Percentiles rank a stretch among this genome's conserved stretches.
Evolutionary conservation across 2,888 invertebrate genomes (phyloP).

Genomic region (Tachystola acroxantha): DNA sequence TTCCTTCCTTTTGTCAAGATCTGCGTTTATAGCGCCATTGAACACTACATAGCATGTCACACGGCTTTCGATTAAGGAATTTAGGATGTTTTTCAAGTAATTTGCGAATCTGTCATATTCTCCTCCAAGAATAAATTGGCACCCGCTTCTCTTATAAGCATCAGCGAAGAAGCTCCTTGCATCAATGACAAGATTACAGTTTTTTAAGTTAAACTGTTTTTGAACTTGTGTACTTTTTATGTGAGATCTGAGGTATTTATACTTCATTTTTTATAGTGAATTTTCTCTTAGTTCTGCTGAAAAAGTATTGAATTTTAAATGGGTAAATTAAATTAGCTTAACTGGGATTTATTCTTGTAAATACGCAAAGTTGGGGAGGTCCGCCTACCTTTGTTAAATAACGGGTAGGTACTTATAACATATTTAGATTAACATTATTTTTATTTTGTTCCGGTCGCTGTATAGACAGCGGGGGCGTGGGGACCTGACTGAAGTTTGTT

Average conservation of each 20-base stretch:
- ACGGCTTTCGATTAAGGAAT: slow-evolving; percentile 11
- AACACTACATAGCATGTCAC: slow-evolving; percentile 18
- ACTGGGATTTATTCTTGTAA: no score
- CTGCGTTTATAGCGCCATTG: slow-evolving; percentile 17
- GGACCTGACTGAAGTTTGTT: no score
- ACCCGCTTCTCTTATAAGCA: slow-evolving; percentile 24
- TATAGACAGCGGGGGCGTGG: no score
- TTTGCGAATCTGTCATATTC: slow-evolving; percentile 20
- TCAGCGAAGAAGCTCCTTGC: slow-evolving; percentile 17
- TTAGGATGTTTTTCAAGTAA: slow-evolving; percentile 11
- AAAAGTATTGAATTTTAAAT: no score
- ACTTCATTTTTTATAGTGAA: slow-evolving; percentile 13
- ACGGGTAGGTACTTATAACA: no score
- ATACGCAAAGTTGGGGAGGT: no score
- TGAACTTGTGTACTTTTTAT: slow-evolving; percentile 9
- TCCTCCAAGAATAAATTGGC: slow-evolving; percentile 24
- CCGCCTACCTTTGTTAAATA: no score
- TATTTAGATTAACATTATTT: no score
- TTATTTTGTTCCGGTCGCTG: no score
- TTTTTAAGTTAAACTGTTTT: slow-evolving; percentile 4
- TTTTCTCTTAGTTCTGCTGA: not conserved
- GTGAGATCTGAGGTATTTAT: slow-evolving; percentile 11
- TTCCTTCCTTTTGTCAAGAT: slow-evolving; percentile 13
- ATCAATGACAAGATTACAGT: slow-evolving; percentile 18
- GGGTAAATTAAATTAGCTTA: no score